Base-by-base conservation (phyloP, 2,797 vertebrate species). In the Meriones psammophilus region DNA sequence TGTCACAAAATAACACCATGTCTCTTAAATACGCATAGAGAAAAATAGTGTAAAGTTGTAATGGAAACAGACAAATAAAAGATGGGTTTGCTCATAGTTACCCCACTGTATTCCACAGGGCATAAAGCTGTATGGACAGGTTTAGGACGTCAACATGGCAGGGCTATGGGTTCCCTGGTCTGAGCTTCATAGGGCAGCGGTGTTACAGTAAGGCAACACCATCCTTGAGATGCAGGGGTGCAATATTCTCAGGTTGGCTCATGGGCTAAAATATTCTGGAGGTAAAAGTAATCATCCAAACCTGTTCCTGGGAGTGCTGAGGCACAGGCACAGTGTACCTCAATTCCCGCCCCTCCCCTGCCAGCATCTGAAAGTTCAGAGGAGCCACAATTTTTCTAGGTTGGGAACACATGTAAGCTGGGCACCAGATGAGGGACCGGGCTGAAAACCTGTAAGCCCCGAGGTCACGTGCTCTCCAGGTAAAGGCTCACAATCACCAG, bases 121-220 rank as follows among this genome's bases (percentile, higher is more conserved):
- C 17, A 54, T 14, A 3, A 2, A 15, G 5, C 12, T 7, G 3
- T 8, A 33, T 4, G 36, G 26, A 10, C 36, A 54, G 28, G 71
- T 36, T 68, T 33, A 69, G n/a, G 86, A 30, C 15, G 28, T 71
- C 50, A 28, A 12, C 15, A 20, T 12, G 68, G 17, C 56, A 46
- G 28, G 24, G 9, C 24, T 64, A 0, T 64, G 60, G 24, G 36
- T 54, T 60, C 36, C 71, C 10, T 1, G 17, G n/a, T n/a, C 13
- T 50, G 87, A 33, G 58, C 18, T 64, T 30, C 12, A 17, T 17
- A 89, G 39, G 24, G 24, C 2, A 56, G 42, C n/a, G 4, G 1
- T 7, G 10, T 20, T 13, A 18, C 0, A 1, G 8, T 20, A 64
- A 12, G 18, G 28, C 5, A 36, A 3, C 15, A 4, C 50, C 62